phyloP scores from a whole-genome alignment of 2,797 vertebrate genomes.

The Anas georgica region DNA sequence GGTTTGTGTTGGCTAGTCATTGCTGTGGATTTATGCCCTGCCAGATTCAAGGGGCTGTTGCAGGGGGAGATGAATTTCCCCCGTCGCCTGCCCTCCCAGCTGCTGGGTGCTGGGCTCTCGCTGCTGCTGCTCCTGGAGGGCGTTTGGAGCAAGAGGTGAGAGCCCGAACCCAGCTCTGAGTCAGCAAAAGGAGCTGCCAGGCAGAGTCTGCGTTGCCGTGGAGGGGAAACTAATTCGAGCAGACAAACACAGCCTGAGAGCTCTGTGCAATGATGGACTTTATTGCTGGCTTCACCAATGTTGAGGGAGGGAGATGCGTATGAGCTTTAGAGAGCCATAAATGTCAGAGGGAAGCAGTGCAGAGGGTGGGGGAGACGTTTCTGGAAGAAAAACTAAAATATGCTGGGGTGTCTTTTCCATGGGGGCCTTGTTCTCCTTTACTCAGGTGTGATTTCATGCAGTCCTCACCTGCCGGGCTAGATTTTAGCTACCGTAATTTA shows the following conservation, averaged over 20 bases:
- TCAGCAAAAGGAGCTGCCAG: not conserved
- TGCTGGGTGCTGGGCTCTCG: no score
- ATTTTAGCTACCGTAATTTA: not conserved
- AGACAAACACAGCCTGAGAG: not conserved
- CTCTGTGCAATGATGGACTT: not conserved
- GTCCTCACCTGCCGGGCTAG: not conserved
- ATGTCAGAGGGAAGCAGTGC: not conserved
- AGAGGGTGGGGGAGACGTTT: no score
- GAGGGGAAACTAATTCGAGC: not conserved
- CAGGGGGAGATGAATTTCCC: not conserved
- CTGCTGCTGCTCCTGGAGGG: not conserved
- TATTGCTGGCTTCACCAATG: not conserved
- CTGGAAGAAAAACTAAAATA: not conserved
- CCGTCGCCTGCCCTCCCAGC: not conserved
- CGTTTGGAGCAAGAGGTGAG: not conserved
- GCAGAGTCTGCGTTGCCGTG: not conserved
- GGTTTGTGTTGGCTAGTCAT: no score
- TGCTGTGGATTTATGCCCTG: not conserved
- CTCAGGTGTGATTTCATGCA: not conserved
- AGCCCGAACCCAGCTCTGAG: not conserved
- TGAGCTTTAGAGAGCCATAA: not conserved
- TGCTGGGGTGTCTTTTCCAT: not conserved
- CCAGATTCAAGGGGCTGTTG: not conserved
- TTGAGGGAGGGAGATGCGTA: not conserved
- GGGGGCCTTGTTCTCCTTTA: not conserved